Evolutionary conservation across 2,113 vertebrate genomes (phyloP).

Genomic region (Oreocharis arfaki): DNA sequence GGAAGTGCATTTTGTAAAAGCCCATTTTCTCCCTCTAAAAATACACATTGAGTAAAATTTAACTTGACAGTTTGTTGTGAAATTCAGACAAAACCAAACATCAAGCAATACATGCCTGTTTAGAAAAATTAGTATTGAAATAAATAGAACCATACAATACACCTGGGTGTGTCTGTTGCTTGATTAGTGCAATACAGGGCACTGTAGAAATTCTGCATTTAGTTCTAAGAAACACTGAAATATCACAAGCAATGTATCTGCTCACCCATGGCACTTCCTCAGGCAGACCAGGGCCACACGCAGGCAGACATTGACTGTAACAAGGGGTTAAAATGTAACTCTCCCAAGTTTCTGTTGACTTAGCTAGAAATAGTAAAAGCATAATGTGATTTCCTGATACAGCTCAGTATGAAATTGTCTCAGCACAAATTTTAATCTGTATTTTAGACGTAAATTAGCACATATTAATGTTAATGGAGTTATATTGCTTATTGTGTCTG

Average conservation of each 20-base stretch:
- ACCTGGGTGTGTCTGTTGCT: not conserved
- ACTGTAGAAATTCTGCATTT: not conserved
- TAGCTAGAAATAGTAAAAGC: not conserved
- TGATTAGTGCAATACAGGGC: not conserved
- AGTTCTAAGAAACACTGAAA: not conserved
- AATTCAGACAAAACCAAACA: not conserved
- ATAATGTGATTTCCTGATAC: not conserved
- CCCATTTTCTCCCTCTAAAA: not conserved
- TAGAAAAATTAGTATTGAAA: not conserved
- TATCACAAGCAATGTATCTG: not conserved
- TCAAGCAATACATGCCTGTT: not conserved
- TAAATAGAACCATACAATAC: not conserved
- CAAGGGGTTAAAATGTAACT: not conserved
- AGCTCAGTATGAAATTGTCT: not conserved
- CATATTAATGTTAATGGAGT: not conserved
- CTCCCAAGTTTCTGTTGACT: not conserved
- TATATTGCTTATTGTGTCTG: not conserved
- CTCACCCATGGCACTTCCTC: not conserved
- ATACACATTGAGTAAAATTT: not conserved
- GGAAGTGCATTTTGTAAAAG: not conserved
- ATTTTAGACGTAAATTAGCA: not conserved
- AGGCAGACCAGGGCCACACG: not conserved
- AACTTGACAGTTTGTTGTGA: not conserved
- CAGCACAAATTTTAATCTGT: not conserved
- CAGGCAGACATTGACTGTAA: not conserved